Conservation (phyloP, 2,797 vertebrate species). For the Acomys russatus region DNA sequence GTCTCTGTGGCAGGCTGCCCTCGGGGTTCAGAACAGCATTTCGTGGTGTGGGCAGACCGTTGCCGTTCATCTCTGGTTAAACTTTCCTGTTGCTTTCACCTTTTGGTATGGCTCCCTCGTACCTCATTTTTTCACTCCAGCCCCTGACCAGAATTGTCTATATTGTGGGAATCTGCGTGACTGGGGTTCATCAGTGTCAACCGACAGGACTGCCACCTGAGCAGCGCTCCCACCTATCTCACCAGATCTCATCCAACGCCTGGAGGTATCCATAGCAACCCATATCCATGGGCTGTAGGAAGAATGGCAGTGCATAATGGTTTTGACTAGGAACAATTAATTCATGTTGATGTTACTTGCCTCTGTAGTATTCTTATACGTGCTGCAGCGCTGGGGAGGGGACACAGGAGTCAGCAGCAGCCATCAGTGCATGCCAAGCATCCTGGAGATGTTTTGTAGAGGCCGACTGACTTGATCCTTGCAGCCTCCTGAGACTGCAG, state of each 20-base stretch:
- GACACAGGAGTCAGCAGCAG: background rate
- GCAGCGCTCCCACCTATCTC: background rate
- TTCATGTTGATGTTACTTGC: background rate
- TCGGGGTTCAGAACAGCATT: too few species aligned
- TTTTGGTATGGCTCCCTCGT: rapidly evolving
- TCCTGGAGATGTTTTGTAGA: background rate
- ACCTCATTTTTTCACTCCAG: background rate
- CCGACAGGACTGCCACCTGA: background rate
- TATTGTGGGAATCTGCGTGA: background rate
- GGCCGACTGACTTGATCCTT: background rate
- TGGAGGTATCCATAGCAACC: slow-evolving; percentile 18
- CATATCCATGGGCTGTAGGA: background rate
- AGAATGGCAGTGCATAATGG: background rate
- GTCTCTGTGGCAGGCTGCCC: background rate
- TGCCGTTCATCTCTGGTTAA: rapidly evolving
- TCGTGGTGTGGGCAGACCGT: rapidly evolving
- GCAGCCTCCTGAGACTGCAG: background rate
- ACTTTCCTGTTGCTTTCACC: background rate
- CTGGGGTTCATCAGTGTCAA: background rate
- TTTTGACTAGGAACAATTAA: background rate
- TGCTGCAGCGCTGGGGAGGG: background rate
- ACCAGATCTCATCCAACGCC: background rate
- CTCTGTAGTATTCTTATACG: background rate
- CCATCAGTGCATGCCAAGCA: background rate
- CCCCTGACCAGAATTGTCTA: background rate